Percentiles rank a stretch among this genome's conserved stretches.
These are phyloP conservation scores for Columba guinea DNA, from an alignment of 2,797 vertebrate genomes.

Conservation along the genomic window DNA sequence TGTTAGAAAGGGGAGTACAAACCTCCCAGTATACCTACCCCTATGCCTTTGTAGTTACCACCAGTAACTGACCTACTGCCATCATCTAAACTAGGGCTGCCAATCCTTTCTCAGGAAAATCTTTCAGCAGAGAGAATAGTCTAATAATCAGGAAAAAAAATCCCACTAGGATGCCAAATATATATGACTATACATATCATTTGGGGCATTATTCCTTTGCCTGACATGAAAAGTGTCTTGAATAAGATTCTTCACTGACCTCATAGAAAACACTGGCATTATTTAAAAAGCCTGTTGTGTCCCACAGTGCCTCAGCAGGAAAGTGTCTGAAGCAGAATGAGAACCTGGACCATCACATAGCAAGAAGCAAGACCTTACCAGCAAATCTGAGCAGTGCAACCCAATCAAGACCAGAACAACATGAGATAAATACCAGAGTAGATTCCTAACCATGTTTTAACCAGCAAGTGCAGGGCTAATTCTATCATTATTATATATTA, in stretches of 20 bases:
- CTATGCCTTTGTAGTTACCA: neutral
- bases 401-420: neutral
- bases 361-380: neutral
- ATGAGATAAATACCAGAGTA: neutral
- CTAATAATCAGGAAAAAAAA: slow-evolving; percentile 3
- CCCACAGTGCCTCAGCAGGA: neutral
- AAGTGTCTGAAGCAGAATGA: neutral
- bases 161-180: neutral
- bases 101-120: neutral
- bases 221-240: neutral
- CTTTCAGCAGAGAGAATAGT: neutral
- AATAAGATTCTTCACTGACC: neutral
- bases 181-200: neutral
- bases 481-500: neutral
- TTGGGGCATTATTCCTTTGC: neutral
- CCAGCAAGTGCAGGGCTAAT: neutral
- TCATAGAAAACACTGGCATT: neutral
- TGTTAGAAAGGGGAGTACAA: neutral
- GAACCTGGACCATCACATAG: neutral
- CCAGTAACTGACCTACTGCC: neutral
- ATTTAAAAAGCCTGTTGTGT: neutral
- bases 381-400: neutral
- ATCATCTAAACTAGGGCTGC: neutral
- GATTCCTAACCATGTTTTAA: neutral
- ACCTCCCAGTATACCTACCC: neutral